phyloP scores from a whole-genome alignment of 2,888 invertebrate species.

The Ochropleura plecta region DNA sequence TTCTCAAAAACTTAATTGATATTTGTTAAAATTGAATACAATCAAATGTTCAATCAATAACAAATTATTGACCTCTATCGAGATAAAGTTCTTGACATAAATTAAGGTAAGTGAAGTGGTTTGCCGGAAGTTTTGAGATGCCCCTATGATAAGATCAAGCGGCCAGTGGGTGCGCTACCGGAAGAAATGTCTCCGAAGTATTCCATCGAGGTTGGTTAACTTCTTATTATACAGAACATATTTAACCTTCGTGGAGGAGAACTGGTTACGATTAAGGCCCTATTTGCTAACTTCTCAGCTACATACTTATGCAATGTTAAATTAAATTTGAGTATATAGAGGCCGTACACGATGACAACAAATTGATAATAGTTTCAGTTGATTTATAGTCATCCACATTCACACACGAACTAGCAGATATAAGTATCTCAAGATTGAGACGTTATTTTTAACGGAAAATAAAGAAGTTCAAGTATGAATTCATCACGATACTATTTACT shows the following conservation, averaged over 20 bases:
- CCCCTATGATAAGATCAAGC: constrained; percentile 50
- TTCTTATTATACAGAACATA: constrained; percentile 63
- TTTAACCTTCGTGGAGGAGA: constrained; percentile 74
- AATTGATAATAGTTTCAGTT: constrained; percentile 34
- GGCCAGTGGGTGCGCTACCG: constrained; percentile 69
- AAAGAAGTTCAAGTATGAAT: constrained; percentile 58
- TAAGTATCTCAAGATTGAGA: constrained; percentile 23
- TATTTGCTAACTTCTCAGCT: constrained; percentile 54
- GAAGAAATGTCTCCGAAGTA: constrained; percentile 73
- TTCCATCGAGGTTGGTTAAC: constrained; percentile 71
- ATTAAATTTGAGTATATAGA: constrained; percentile 37
- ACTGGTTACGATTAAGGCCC: constrained; percentile 71
- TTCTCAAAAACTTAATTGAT: constrained; percentile 27
- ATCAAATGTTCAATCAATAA: constrained; percentile 43
- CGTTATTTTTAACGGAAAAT: constrained; percentile 40
- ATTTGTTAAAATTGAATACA: constrained; percentile 43
- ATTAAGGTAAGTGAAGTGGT: constrained; percentile 64
- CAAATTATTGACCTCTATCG: constrained; percentile 55
- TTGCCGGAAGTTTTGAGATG: constrained; percentile 74
- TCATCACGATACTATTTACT: constrained; percentile 59
- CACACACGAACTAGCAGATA: constrained; percentile 9
- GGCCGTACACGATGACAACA: constrained; percentile 38
- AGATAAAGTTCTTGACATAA: constrained; percentile 79
- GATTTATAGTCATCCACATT: constrained; percentile 37
- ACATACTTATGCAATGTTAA: constrained; percentile 45